phyloP scores from a whole-genome alignment of 2,113 vertebrate genomes.

The Chroicocephalus ridibundus region DNA sequence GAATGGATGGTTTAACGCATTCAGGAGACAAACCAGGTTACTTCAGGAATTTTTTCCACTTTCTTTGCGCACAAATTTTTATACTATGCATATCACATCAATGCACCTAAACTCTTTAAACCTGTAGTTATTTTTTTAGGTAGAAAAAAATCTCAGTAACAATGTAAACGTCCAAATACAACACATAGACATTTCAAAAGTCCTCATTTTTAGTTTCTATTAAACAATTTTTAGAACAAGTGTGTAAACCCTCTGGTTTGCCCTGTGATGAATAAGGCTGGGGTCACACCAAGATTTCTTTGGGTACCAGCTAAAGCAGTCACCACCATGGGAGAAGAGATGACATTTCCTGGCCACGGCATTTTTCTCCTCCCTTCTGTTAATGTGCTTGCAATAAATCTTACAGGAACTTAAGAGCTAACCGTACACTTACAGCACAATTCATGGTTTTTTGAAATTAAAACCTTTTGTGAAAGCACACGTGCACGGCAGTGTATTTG shows the following conservation, averaged over 20 bases:
- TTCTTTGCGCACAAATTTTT: background rate
- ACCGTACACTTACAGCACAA: background rate
- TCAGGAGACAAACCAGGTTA: background rate
- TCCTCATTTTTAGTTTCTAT: background rate
- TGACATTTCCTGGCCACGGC: background rate
- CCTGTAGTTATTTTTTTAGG: background rate
- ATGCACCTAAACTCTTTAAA: background rate
- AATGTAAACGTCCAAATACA: background rate
- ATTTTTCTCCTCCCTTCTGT: background rate
- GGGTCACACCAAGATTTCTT: background rate
- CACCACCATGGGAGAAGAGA: background rate
- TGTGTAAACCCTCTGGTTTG: background rate
- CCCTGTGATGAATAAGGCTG: background rate
- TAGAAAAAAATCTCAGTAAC: background rate
- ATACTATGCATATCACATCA: background rate
- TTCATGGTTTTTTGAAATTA: background rate
- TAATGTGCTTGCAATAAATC: background rate
- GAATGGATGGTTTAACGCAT: no score
- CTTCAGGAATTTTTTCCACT: background rate
- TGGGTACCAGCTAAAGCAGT: background rate
- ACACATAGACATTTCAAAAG: background rate
- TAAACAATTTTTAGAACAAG: background rate
- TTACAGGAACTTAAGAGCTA: background rate
- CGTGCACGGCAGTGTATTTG: background rate
- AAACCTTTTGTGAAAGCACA: background rate